Conservation (phyloP, 1,140 invertebrate species). For the Potamilus streckersoni region DNA sequence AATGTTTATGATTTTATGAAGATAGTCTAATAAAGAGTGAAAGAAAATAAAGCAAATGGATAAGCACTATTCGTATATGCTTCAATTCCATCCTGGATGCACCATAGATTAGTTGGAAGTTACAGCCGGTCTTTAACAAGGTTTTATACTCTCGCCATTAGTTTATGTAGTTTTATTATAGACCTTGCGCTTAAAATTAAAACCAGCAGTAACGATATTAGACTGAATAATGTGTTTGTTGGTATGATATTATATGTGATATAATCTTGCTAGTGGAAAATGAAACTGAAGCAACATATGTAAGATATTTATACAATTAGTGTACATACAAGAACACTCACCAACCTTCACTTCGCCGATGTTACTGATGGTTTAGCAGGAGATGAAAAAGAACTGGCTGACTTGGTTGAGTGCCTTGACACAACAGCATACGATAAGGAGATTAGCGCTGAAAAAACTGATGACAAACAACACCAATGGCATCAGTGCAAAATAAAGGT, state of each 20-base stretch:
- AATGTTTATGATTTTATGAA: constrained; percentile 4
- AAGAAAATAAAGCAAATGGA: not conserved
- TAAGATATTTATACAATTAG: not conserved
- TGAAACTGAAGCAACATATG: constrained; percentile 16
- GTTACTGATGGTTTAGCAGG: no score
- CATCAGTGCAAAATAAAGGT: no score
- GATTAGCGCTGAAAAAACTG: no score
- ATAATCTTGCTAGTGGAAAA: constrained; percentile 13
- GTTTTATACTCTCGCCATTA: constrained; percentile 3
- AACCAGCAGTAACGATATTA: not conserved
- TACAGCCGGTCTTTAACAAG: constrained; percentile 4
- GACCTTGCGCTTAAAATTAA: constrained; percentile 16
- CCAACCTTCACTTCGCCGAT: no score
- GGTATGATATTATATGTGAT: constrained; percentile 25
- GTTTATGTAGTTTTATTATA: constrained; percentile 20
- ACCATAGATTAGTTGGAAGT: constrained; percentile 11
- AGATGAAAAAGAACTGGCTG: no score
- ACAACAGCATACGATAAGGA: no score
- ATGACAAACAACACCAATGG: no score
- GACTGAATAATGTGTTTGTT: constrained; percentile 1
- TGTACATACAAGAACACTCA: no score
- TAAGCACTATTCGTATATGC: not conserved
- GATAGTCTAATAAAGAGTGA: not conserved
- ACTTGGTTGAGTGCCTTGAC: no score
- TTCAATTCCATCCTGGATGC: not conserved